Evolutionary conservation across 2,113 vertebrate species (phyloP).

Genomic region (Tachysurus vachellii): DNA sequence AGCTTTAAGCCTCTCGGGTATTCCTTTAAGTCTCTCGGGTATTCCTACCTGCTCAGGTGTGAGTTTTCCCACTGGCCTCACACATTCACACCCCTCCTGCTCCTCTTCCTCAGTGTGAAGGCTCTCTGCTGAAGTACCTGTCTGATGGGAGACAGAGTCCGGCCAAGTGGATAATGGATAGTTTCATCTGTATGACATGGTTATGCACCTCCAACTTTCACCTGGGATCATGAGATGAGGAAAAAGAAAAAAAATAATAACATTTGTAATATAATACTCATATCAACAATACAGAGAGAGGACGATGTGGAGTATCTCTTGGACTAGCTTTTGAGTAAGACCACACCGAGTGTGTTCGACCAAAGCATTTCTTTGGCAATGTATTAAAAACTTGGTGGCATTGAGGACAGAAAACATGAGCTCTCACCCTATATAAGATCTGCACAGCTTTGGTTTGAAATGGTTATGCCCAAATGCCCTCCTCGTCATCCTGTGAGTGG

Average conservation of each 20-base stretch:
- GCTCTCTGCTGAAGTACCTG: conserved; percentile 79
- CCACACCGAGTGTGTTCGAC: not conserved
- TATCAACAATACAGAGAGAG: not conserved
- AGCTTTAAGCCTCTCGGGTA: not conserved
- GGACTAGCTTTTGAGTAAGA: not conserved
- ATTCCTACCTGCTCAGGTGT: conserved; percentile 82
- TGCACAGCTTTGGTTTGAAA: conserved; percentile 90
- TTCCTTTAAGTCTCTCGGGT: not conserved
- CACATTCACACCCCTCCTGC: conserved; percentile 71
- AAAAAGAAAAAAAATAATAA: not conserved
- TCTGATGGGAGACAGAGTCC: conserved; percentile 87
- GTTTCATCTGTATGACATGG: conserved; percentile 88
- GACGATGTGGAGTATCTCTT: not conserved
- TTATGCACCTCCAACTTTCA: conserved; percentile 92
- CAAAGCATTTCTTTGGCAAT: not conserved
- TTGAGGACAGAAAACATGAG: conserved; percentile 2
- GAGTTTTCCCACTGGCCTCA: conserved; percentile 75
- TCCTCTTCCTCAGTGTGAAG: conserved; percentile 81
- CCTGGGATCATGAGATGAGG: conserved; percentile 66
- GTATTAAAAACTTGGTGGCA: not conserved
- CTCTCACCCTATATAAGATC: conserved; percentile 94
- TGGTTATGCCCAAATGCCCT: conserved; percentile 98
- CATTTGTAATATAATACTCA: too few species aligned
- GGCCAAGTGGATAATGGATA: conserved; percentile 87
- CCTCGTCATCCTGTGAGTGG: conserved; percentile 92